These are phyloP conservation scores for Puffinus mauretanicus DNA, from an alignment of 2,113 vertebrate species.

Conservation along the genomic window DNA sequence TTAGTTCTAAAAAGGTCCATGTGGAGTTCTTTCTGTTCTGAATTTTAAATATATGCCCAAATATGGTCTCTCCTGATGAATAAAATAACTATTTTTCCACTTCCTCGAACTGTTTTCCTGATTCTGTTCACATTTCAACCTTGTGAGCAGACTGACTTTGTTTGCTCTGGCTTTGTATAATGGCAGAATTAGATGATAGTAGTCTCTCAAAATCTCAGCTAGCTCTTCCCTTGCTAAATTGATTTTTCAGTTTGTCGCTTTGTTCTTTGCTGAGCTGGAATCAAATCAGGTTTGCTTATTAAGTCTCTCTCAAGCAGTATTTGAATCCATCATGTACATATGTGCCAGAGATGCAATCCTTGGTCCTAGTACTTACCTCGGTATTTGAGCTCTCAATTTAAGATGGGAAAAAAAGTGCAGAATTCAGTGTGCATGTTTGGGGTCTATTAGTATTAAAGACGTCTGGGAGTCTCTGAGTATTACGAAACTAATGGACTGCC, in stretches of 20 bases:
- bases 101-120: neutral
- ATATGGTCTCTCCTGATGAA: neutral
- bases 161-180: neutral
- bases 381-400: neutral
- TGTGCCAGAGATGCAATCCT: neutral
- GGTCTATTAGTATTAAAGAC: neutral
- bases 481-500: neutral
- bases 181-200: neutral
- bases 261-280: neutral
- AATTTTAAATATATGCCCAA: neutral
- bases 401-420: neutral
- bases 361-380: neutral
- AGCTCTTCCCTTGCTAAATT: neutral
- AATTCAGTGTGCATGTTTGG: neutral
- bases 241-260: neutral
- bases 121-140: neutral
- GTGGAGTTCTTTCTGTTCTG: neutral
- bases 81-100: neutral
- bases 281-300: neutral
- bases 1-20: constrained; percentile 5
- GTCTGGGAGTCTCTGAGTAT: neutral
- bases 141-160: neutral
- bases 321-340: neutral
- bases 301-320: neutral
- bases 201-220: neutral